Conservation (phyloP, 2,113 vertebrate species). For the Alaudala cheleensis region DNA sequence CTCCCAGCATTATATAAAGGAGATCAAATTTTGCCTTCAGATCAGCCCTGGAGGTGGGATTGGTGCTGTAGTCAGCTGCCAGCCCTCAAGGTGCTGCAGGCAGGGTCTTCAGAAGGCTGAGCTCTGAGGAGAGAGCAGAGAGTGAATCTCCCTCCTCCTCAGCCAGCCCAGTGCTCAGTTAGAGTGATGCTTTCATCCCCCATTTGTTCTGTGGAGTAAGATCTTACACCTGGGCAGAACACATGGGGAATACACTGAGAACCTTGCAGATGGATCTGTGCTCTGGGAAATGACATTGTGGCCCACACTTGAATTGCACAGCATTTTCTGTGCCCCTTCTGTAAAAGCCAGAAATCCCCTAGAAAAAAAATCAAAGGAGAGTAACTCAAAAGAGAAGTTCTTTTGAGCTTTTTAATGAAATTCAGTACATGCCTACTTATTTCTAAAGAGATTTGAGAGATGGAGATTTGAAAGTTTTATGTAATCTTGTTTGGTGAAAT, state of each 20-base stretch:
- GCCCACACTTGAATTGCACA: not conserved
- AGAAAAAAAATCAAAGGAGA: not conserved
- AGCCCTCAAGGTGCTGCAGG: not conserved
- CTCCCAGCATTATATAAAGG: not conserved
- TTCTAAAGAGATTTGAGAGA: constrained; percentile 36
- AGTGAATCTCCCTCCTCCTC: not conserved
- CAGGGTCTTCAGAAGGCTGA: not conserved
- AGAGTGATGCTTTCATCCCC: not conserved
- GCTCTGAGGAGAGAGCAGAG: not conserved
- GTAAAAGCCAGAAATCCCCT: not conserved
- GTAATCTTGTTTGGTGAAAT: constrained; percentile 19
- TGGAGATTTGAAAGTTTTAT: constrained; percentile 1
- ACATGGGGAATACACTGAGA: not conserved
- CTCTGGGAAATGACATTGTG: not conserved
- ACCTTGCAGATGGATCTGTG: not conserved
- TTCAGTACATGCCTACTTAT: not conserved
- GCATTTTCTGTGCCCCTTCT: not conserved
- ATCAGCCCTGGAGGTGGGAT: not conserved
- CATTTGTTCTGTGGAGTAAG: not conserved
- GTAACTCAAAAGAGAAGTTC: not conserved
- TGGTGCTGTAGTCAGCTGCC: not conserved
- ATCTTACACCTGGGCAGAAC: not conserved
- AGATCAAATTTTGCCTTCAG: not conserved
- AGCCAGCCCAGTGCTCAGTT: not conserved
- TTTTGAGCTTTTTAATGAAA: constrained; percentile 38